Base-by-base conservation (phyloP, 2,113 vertebrate species). In the Zapus hudsonius region DNA sequence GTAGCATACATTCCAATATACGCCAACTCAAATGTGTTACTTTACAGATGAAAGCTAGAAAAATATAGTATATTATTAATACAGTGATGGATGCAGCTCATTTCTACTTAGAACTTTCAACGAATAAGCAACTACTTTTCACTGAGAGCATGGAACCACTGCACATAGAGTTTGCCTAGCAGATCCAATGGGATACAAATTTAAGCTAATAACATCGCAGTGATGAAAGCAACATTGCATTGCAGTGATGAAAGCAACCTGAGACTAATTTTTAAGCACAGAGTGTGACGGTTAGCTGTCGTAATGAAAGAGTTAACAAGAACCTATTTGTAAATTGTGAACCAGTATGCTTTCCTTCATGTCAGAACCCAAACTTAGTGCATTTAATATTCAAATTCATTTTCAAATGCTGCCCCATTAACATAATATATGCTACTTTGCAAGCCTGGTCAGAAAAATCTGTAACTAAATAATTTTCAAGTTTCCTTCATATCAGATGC, bases 391-490 rank as follows among this genome's bases (percentile, higher is more conserved):
- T 98, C 98, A 98, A 98, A 97, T 97, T 98, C 72, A 98, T 98
- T 98, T 98, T 98, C 98, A 98, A 97, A 98, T 97, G 94, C 95
- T 95, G 98, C 76, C 0, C 97, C 84, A 98, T 98, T 98, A 98
- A 98, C 98, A 98, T 98, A 98, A 98, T 98, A 97, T 97, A 98
- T 98, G 96, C 97, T 78, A 97, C 84, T 98, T 98, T 98, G 95
- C 98, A 98, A 98, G 98, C 97, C 98, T 96, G 98, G 98, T 98
- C 98, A 98, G 96, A 98, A 96, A 98, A 97, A 97, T 98, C 98
- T 98, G 98, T 97, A 98, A 98, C 97, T 97, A 98, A 98, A 98
- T 98, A 98, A 98, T 98, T 98, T 98, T 98, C 98, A 97, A 98
- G 97, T 98, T 98, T 98, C 96, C 97, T 98, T 98, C 97, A 98